Percentiles rank a stretch among this genome's conserved stretches.
These are phyloP conservation scores for Petrophora chlorosata DNA, from an alignment of 2,888 invertebrate species.

Conservation along the genomic window DNA sequence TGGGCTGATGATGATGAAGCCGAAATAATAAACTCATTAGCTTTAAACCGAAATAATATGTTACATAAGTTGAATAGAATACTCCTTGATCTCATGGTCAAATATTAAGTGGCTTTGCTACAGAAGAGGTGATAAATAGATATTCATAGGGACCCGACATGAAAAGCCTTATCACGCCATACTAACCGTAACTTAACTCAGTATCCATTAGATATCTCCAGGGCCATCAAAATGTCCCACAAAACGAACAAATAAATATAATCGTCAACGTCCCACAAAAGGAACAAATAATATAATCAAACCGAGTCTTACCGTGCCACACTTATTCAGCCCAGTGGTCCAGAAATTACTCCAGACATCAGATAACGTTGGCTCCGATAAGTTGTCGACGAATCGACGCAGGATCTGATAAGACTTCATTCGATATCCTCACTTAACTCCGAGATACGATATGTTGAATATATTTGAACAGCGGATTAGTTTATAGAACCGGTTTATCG, in stretches of 20 bases:
- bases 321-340: conserved; percentile 52
- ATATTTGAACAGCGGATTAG: background rate
- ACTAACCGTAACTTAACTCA: conserved; percentile 21
- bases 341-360: conserved; percentile 56
- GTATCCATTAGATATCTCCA: conserved; percentile 18
- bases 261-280: conserved; percentile 37
- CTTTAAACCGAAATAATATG: too few species aligned
- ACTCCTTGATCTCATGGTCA: too few species aligned
- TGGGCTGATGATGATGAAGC: too few species aligned
- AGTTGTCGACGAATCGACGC: conserved; percentile 58
- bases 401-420: conserved; percentile 56
- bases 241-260: conserved; percentile 49
- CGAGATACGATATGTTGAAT: conserved; percentile 1
- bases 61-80: too few species aligned
- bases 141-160: background rate
- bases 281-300: conserved; percentile 55
- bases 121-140: too few species aligned
- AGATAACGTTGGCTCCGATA: conserved; percentile 55
- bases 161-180: conserved; percentile 6
- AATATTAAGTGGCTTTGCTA: too few species aligned
- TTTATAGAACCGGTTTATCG: too few species aligned
- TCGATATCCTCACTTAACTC: conserved; percentile 35
- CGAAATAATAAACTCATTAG: too few species aligned
- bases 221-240: conserved; percentile 11
- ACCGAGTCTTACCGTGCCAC: conserved; percentile 42